Base-by-base conservation (phyloP, 2,888 invertebrate species). In the Chironomus riparius region DNA sequence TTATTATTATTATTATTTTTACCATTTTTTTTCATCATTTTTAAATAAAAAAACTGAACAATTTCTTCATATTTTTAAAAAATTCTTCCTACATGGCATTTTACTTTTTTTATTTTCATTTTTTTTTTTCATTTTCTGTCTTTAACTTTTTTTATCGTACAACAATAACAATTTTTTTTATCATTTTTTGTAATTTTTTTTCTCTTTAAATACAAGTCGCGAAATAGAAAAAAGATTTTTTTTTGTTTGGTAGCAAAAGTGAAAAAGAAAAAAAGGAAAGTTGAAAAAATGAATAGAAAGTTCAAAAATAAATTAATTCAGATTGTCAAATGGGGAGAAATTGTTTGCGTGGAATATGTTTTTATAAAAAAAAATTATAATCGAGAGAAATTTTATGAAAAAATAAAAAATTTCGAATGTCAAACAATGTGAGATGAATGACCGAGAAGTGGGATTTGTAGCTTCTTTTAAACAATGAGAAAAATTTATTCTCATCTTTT, bases 161-260 rank as follows among this genome's bases (percentile, higher is more conserved):
- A 73, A 73, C 72, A 73, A 73, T 68, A 74, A 74, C 74, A 74
- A 74, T 74, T 74, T 74, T 74, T 74, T 74, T 74, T 62, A 65
- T 68, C 15, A 47, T 68, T 28, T 68, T 68, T 68, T 74, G 24
- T 68, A 68, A 22, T 68, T 74, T 74, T 74, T 74, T 68, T 68
- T n/a, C n/a, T n/a, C n/a, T n/a, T n/a, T n/a, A n/a, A n/a, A 22
- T n/a, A 56, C 15, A 15, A 15, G 6, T 13, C 38, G n/a, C 13
- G 68, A 68, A 28, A 68, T 28, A 18, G 68, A 68, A 38, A 47
- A 7, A 21, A 65, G 21, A 21, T 12, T 38, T 22, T 62, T 72
- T 72, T 61, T 61, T 62, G 24, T 47, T 50, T 70, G 15, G n/a
- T n/a, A n/a, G n/a, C n/a, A n/a, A n/a, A 18, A 22, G 28, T 62